Evolutionary conservation across 2,113 vertebrate species (phyloP).

Genomic region (Proterorhinus semilunaris): DNA sequence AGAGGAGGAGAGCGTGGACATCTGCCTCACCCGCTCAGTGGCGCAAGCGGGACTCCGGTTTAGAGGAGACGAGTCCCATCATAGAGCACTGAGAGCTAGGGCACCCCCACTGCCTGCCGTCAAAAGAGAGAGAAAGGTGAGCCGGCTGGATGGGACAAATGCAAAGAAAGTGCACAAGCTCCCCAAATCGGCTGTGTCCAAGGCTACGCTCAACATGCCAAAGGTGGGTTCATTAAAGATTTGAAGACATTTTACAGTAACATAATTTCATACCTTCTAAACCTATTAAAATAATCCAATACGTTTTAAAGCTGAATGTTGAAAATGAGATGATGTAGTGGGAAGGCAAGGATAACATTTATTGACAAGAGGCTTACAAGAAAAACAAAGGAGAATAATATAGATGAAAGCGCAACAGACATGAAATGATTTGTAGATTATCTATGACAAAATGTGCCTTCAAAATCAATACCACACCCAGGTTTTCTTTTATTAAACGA

Average conservation of each 20-base stretch:
- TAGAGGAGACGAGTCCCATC: conserved; percentile 33
- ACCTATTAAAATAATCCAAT: background rate
- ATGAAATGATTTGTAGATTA: background rate
- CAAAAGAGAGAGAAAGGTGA: conserved; percentile 61
- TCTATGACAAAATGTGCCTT: background rate
- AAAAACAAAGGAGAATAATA: background rate
- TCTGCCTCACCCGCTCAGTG: conserved; percentile 76
- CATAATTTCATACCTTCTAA: background rate
- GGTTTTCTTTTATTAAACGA: background rate
- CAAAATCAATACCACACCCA: background rate
- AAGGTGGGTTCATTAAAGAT: conserved; percentile 49
- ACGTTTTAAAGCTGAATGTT: background rate
- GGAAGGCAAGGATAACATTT: too few species aligned
- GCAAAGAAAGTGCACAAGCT: conserved; percentile 9
- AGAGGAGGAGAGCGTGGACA: conserved; percentile 79
- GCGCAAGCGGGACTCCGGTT: conserved; percentile 56
- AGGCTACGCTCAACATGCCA: conserved; percentile 36
- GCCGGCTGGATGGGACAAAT: conserved; percentile 27
- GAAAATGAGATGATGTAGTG: background rate
- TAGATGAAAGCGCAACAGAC: background rate
- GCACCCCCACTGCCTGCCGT: conserved; percentile 36
- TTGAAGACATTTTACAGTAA: background rate
- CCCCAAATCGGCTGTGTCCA: conserved; percentile 36
- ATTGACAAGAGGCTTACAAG: background rate
- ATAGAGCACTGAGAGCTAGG: conserved; percentile 54